Evolutionary conservation across 2,888 invertebrate genomes (phyloP), one percentile per base, ranked within the genome.

Genomic region (Mechanitis mazaeus): DNA sequence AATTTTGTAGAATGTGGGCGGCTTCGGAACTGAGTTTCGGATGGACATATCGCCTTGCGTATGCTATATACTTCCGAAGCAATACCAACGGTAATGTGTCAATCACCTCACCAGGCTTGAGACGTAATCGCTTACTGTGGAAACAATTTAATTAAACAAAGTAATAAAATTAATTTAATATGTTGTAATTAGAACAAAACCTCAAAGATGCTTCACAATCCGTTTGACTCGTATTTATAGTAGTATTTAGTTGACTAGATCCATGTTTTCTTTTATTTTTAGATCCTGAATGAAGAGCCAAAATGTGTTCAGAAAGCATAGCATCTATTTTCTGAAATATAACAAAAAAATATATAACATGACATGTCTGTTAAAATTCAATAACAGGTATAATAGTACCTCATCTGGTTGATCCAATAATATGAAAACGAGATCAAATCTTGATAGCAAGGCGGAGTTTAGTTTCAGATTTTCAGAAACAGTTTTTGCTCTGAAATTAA

Each of bases 361-460:
- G 28, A 2, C 35, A 35, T 5, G 35, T 35, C 35, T 35, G 35
- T 35, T 20, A 20, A 20, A 20, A 35, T 35, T 35, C 3, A 35
- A 2, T 35, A 20, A 20, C 20, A 35, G 35, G 35, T 35, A 35
- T 35, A 35, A 5, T 35, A 35, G 50, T 50, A 95, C 95, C 91
- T 94, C 94, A 80, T 97, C 93, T 4, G 97, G 96, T 76, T 94
- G 93, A 86, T 98, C 98, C 64, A 97, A 82, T 35, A 98, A 90
- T 67, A 98, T 94, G 79, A 97, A 98, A 55, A 97, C 95, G 60
- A 98, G 90, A 89, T 98, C 98, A 83, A 98, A 98, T 80, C 98
- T 92, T 2, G 97, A 97, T 20, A 98, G 85, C 60, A 98, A 89
- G 0, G 98, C 94, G 12, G 95, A 93, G 68, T 94, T 94, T 70